Base-by-base conservation (phyloP, 2,113 vertebrate genomes). In the Equus quagga region DNA sequence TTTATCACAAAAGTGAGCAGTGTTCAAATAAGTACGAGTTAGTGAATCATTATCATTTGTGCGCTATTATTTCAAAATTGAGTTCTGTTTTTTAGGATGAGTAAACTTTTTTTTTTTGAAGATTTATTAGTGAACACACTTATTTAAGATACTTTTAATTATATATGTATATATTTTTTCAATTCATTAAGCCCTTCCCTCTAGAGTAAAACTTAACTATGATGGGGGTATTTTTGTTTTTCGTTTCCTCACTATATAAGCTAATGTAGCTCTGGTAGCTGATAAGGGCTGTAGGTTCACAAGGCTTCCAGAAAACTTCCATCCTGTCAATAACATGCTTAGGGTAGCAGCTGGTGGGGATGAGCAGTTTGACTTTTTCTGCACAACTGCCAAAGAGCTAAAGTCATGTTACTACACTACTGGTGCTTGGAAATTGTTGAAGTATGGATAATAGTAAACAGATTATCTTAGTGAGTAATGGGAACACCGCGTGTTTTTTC, bases 1-100 rank as follows among this genome's bases (percentile, higher is more conserved):
- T 94, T 51, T 82, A 88, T 95, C 24, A 79, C 23, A 69, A 97
- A 94, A 36, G 19, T 28, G 84, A 60, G 10, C 83, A 95, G 51
- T 0, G n/a, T 97, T 92, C 56, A 93, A 36, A 94, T 93, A 96
- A 97, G 96, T 92, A 28, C 54, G 51, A 89, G 23, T 58, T 80
- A 79, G 28, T 97, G 44, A 96, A 64, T 89, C 81, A 95, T 96
- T 76, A 95, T 44, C n/a, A 65, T 95, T 94, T 93, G 6, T 88
- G 8, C 75, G 26, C 79, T 95, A 92, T 75, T 96, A 70, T 85
- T 95, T 72, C 94, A 84, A 88, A 91, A 96, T 58, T n/a, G 6
- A 9, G 12, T 6, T 95, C 97, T 96, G 0, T 46, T 87, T 95
- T 51, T 88, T 51, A 93, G 44, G 2, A 5, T 6, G 65, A 51